Evolutionary conservation across 1,140 invertebrate species (phyloP).

Genomic region (Musca domestica): DNA sequence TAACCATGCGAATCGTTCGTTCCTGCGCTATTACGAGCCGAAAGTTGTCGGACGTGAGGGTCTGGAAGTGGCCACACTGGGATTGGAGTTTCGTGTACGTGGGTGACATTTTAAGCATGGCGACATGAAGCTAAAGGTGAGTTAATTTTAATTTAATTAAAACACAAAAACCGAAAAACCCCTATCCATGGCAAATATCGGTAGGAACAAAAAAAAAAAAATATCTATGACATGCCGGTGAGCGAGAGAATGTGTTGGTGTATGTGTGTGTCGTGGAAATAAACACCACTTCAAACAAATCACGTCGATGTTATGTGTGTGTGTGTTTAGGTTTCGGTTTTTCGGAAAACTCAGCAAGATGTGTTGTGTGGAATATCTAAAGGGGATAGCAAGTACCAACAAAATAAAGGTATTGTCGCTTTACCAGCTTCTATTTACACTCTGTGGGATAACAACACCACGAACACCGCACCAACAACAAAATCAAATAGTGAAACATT

Average conservation of each 20-base stretch:
- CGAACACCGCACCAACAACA: no score
- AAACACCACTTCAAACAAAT: not conserved
- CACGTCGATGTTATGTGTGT: no score
- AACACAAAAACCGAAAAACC: no score
- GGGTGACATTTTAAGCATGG: slow-evolving; percentile 76
- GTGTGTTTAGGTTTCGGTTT: no score
- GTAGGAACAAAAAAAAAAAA: not conserved
- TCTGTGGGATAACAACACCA: no score
- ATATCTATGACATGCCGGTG: not conserved
- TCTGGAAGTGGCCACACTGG: slow-evolving; percentile 71
- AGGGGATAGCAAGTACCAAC: no score
- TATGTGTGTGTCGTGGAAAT: not conserved
- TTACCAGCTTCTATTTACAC: no score
- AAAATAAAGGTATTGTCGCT: no score
- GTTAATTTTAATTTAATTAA: slow-evolving; percentile 21
- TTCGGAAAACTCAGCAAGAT: no score
- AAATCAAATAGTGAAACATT: no score
- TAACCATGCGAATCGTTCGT: slow-evolving; percentile 64
- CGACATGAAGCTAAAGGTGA: slow-evolving; percentile 78
- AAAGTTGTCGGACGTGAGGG: slow-evolving; percentile 53
- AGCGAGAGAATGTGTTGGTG: not conserved
- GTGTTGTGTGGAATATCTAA: no score
- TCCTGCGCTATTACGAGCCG: slow-evolving; percentile 49
- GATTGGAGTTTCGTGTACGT: slow-evolving; percentile 71
- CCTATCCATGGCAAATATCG: not conserved